Percentiles rank a stretch among this genome's conserved stretches.
phyloP scores from a whole-genome alignment of 2,888 invertebrate species.

The Cephus rjabovi region DNA sequence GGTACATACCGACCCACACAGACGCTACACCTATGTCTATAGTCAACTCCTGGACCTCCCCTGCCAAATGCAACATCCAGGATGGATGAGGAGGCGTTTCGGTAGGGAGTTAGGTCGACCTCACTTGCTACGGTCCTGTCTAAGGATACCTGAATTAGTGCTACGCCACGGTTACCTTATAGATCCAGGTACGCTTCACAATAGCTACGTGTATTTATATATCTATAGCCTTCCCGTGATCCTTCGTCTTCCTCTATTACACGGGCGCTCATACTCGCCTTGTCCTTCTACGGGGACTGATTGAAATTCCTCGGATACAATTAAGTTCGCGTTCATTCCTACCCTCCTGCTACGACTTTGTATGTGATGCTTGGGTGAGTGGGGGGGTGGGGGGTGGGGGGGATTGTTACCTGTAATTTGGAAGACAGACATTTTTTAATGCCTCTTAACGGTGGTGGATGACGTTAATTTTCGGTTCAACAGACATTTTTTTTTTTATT shows the following conservation, averaged over 20 bases:
- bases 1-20: constrained; percentile 24
- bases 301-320: constrained; percentile 8
- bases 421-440: too few species aligned
- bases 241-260: too few species aligned
- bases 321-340: constrained; percentile 1
- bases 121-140: constrained; percentile 13
- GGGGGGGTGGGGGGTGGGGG: too few species aligned
- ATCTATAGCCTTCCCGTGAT: too few species aligned
- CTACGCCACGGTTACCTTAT: not conserved
- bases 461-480: too few species aligned
- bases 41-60: constrained; percentile 23
- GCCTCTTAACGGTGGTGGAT: too few species aligned
- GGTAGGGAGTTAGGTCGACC: constrained; percentile 20
- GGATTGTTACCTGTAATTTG: too few species aligned
- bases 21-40: constrained; percentile 19
- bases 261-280: not conserved
- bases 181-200: too few species aligned
- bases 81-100: constrained; percentile 39
- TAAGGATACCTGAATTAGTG: constrained; percentile 2
- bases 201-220: too few species aligned
- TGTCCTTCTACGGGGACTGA: not conserved
- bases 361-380: too few species aligned
- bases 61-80: constrained; percentile 20
- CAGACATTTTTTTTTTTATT: too few species aligned
- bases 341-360: not conserved